phyloP scores from a whole-genome alignment of 2,888 invertebrate genomes.

The Standfussiana lucernea region DNA sequence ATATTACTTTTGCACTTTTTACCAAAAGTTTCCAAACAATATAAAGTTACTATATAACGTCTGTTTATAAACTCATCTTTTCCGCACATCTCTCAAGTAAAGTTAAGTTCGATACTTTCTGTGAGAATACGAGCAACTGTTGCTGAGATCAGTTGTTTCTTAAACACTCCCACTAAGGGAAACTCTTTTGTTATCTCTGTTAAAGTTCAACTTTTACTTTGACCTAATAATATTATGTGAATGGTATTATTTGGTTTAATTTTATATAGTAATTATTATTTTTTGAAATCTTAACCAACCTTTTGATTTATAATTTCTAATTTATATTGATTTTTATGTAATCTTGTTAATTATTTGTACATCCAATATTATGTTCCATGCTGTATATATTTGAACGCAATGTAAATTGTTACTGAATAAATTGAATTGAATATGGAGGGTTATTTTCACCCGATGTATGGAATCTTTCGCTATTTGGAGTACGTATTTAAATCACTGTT shows the following conservation, averaged over 20 bases:
- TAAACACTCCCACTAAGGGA: constrained; percentile 4
- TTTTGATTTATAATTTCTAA: too few species aligned
- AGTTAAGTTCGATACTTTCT: constrained; percentile 39
- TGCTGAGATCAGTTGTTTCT: constrained; percentile 28
- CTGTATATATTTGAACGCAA: too few species aligned
- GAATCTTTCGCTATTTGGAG: not conserved
- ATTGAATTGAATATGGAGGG: too few species aligned
- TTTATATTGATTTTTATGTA: too few species aligned
- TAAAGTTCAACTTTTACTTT: constrained; percentile 28
- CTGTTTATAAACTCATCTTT: constrained; percentile 8
- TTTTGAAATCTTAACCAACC: too few species aligned
- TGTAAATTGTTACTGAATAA: too few species aligned
- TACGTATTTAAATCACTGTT: not conserved
- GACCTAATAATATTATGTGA: too few species aligned
- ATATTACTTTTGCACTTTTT: not conserved
- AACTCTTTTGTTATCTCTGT: constrained; percentile 42
- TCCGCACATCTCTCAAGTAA: constrained; percentile 10
- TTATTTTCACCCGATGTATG: not conserved
- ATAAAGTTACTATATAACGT: constrained; percentile 12
- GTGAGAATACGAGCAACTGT: constrained; percentile 52
- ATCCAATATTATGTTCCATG: too few species aligned
- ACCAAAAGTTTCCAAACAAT: constrained; percentile 8
- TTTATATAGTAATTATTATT: too few species aligned
- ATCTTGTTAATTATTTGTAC: too few species aligned
- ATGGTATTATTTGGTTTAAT: too few species aligned